These are phyloP conservation scores for Scaptomyza parva DNA, from an alignment of 2,888 invertebrate genomes.

Conservation along the genomic window DNA sequence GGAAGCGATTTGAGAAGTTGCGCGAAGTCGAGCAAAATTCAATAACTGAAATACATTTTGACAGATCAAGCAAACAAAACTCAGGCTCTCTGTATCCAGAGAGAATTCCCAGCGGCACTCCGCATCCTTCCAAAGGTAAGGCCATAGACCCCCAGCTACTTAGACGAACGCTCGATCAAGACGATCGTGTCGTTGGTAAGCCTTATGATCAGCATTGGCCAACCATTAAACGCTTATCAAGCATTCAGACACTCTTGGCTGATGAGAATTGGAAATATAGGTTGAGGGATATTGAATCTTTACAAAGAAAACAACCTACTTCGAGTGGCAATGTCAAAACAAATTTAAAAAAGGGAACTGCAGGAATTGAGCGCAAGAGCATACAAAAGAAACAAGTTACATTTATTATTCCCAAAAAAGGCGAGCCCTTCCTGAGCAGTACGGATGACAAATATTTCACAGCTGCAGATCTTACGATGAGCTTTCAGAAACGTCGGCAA, in stretches of 20 bases:
- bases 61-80: neutral
- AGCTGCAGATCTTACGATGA: neutral
- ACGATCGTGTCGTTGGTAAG: neutral
- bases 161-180: neutral
- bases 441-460: neutral
- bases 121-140: constrained; percentile 19
- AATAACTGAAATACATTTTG: neutral
- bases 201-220: neutral
- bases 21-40: neutral
- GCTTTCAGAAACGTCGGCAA: constrained; percentile 23
- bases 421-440: neutral
- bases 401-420: constrained; percentile 1
- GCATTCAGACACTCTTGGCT: neutral
- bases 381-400: neutral
- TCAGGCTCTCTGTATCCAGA: neutral
- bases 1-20: constrained; percentile 33
- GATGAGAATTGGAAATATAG: neutral
- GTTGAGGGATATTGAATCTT: too few species aligned
- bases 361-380: neutral
- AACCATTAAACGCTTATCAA: neutral
- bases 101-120: constrained; percentile 1
- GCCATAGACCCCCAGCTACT: constrained; percentile 15
- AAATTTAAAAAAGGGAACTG: neutral
- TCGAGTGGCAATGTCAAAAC: neutral
- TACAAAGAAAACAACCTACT: too few species aligned